Conservation (phyloP, 2,888 invertebrate species). For the Aleiodes testaceus region DNA sequence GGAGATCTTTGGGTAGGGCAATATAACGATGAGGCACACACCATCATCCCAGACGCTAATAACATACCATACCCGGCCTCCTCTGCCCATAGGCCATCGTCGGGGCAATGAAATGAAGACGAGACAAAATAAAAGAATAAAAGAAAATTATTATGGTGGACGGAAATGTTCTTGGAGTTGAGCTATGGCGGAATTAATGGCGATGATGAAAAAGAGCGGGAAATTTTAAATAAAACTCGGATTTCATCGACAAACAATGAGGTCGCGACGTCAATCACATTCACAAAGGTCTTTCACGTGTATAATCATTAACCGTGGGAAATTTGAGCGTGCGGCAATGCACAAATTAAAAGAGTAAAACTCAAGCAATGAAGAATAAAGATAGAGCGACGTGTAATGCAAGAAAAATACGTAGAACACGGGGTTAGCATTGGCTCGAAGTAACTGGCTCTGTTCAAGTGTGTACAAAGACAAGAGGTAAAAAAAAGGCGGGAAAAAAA, state of each 20-base stretch:
- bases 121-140: slow-evolving; percentile 67
- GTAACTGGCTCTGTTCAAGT: slow-evolving; percentile 29
- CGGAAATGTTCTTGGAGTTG: slow-evolving; percentile 56
- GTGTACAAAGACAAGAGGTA: slow-evolving; percentile 29
- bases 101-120: slow-evolving; percentile 69
- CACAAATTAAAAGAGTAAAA: not conserved
- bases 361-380: slow-evolving; percentile 10
- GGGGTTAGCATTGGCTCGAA: slow-evolving; percentile 21
- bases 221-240: too few relatives aligned
- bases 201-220: not conserved
- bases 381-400: slow-evolving; percentile 32
- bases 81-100: slow-evolving; percentile 71
- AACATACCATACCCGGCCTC: slow-evolving; percentile 69
- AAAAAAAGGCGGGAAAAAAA: slow-evolving; percentile 41
- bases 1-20: slow-evolving; percentile 65
- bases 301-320: slow-evolving; percentile 52
- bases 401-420: slow-evolving; percentile 46
- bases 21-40: slow-evolving; percentile 69
- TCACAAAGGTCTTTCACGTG: slow-evolving; percentile 33
- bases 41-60: slow-evolving; percentile 68
- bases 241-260: not conserved
- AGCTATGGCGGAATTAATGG: slow-evolving; percentile 18
- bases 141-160: slow-evolving; percentile 72
- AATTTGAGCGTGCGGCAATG: slow-evolving; percentile 45
- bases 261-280: slow-evolving; percentile 16